Evolutionary conservation across 1,140 invertebrate species (phyloP), one percentile per base, ranked within the genome.

Genomic region (Epicauta chinensis): DNA sequence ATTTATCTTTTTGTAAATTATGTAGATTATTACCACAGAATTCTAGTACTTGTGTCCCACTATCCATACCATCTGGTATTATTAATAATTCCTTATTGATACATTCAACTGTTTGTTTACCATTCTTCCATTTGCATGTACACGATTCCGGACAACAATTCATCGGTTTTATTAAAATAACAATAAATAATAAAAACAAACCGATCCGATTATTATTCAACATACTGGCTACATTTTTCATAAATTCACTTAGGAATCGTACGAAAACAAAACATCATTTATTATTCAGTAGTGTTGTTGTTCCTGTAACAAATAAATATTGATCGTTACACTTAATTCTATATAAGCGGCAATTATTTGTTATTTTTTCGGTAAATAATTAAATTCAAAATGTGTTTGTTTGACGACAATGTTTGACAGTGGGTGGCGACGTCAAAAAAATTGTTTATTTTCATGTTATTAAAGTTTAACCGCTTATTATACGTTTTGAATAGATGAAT

Each of bases 41-140:
- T 63, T 93, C 88, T 16, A 94, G 71, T 4, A 93, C 91, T 74
- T 95, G 90, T 0, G 89, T 92, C 59, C 84, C 89, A n/a, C 86
- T 81, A 60, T 91, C 85, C 59, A 95, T 83, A 16, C 86, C 84
- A 54, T 81, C 79, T 1, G 93, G 92, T 35, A 91, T 81, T 3
- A 79, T 75, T 32, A 81, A 79, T n/a, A 91, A 71, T 29, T 80
- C 79, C 67, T 84, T 83, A 37, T 84, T 81, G 9, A 82, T 77
- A 71, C 91, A 94, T 66, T 93, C 90, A 2, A 92, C 89, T 51
- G 87, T 89, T 63, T 91, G 83, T 67, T 94, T 94, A 1, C 91
- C 91, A 63, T 85, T 83, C 69, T 92, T 93, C 91, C 91, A 93
- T 63, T 91, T 93, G 74, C 91, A 94, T 9, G 79, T 75, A 69